A percentile compares a stretch with the other conserved stretches of the same genome.
These are phyloP conservation scores for Drosophila burlai DNA, from an alignment of 1,140 invertebrate species.

Conservation along the genomic window DNA sequence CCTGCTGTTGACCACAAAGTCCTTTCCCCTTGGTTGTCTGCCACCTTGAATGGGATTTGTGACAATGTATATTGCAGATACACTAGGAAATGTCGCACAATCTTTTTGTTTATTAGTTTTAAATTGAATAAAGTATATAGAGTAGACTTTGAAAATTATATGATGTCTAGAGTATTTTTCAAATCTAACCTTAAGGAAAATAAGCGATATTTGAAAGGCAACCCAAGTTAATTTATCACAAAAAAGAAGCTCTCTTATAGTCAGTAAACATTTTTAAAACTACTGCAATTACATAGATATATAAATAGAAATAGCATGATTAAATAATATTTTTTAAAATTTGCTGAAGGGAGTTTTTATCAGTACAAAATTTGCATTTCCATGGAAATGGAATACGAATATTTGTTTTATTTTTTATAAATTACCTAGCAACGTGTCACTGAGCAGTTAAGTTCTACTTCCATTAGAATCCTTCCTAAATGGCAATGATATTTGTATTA, in stretches of 20 bases:
- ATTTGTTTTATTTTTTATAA: background rate
- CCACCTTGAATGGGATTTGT: conserved; percentile 21
- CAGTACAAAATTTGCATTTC: background rate
- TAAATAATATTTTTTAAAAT: too few relatives aligned
- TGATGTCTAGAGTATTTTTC: too few relatives aligned
- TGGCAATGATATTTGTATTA: background rate
- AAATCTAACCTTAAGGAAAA: background rate
- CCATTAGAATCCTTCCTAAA: background rate
- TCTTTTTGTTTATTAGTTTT: background rate
- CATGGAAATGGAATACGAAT: background rate
- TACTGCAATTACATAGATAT: background rate
- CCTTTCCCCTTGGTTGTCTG: background rate
- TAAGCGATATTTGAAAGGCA: background rate
- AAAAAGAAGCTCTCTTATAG: background rate
- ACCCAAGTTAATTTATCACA: background rate
- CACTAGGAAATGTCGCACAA: background rate
- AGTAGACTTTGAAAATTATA: background rate
- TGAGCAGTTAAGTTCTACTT: background rate
- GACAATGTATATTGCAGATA: conserved; percentile 23
- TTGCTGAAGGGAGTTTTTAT: background rate
- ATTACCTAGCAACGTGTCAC: conserved; percentile 2
- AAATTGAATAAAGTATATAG: background rate
- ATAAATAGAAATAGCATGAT: background rate
- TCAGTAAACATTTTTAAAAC: background rate
- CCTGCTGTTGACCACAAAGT: conserved; percentile 40